Evolutionary conservation across 1,140 invertebrate genomes (phyloP).

Genomic region (Heliconius hermathena): DNA sequence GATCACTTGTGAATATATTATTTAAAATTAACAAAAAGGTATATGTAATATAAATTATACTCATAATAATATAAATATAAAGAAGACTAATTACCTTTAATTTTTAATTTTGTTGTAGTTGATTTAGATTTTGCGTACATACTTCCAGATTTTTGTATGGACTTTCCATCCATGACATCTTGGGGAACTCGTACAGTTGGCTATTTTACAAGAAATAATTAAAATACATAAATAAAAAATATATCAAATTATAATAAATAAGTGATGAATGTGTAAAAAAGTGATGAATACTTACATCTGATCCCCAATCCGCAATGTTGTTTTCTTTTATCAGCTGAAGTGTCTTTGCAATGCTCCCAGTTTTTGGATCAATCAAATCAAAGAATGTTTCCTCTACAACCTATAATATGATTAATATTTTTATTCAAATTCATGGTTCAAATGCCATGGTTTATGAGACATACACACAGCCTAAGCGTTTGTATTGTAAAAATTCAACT

Average conservation of each 20-base stretch:
- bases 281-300: constrained; percentile 83
- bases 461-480: too few relatives aligned
- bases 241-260: background rate
- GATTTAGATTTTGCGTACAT: constrained; percentile 85
- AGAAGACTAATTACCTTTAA: constrained; percentile 85
- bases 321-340: constrained; percentile 86
- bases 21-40: background rate
- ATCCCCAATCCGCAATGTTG: constrained; percentile 91
- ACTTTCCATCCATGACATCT: constrained; percentile 81
- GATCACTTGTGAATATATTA: too few relatives aligned
- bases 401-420: constrained; percentile 40
- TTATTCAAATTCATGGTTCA: too few relatives aligned
- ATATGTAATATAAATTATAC: background rate
- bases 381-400: constrained; percentile 87
- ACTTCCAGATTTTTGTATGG: constrained; percentile 84
- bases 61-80: background rate
- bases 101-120: constrained; percentile 87
- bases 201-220: constrained; percentile 57
- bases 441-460: too few relatives aligned
- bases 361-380: constrained; percentile 84
- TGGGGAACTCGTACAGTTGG: constrained; percentile 82
- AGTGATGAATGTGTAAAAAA: too few relatives aligned
- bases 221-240: constrained; percentile 33
- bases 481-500: too few relatives aligned
- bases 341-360: constrained; percentile 81